Conservation (phyloP, 2,888 invertebrate genomes). For the Tricholauxania praeusta region DNA sequence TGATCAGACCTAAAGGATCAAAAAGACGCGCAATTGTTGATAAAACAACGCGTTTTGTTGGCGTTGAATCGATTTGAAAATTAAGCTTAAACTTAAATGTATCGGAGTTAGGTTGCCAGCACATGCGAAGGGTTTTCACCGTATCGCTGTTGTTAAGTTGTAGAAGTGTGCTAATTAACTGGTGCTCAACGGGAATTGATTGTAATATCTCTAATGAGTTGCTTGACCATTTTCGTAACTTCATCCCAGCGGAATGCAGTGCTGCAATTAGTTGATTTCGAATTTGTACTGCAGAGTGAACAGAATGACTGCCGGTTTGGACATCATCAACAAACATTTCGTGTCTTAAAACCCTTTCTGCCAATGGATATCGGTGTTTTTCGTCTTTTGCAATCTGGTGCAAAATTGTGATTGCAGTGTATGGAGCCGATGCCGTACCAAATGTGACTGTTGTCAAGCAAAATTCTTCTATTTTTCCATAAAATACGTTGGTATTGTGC, state of each 20-base stretch:
- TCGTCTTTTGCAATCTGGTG: slow-evolving; percentile 30
- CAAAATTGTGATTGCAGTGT: slow-evolving; percentile 19
- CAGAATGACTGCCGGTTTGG: slow-evolving; percentile 3
- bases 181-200: slow-evolving; percentile 1
- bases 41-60: background rate
- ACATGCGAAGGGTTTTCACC: slow-evolving; percentile 19
- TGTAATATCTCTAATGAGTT: background rate
- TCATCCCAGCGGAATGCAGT: slow-evolving; percentile 6
- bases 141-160: slow-evolving; percentile 18
- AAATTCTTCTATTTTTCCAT: slow-evolving; percentile 24
- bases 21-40: background rate
- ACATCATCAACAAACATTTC: slow-evolving; percentile 22
- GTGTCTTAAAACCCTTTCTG: slow-evolving; percentile 14
- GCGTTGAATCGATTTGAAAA: slow-evolving; percentile 1
- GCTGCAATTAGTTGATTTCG: background rate
- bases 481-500: slow-evolving; percentile 23
- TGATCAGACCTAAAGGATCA: slow-evolving; percentile 35
- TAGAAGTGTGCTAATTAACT: slow-evolving; percentile 5
- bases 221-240: slow-evolving; percentile 31
- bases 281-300: background rate
- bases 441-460: slow-evolving; percentile 32
- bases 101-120: slow-evolving; percentile 34
- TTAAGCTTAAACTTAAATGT: slow-evolving; percentile 26
- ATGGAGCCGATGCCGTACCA: slow-evolving; percentile 28
- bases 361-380: slow-evolving; percentile 17